These are phyloP conservation scores for Callaeas wilsoni DNA, from an alignment of 2,113 vertebrate genomes.

Conservation along the genomic window DNA sequence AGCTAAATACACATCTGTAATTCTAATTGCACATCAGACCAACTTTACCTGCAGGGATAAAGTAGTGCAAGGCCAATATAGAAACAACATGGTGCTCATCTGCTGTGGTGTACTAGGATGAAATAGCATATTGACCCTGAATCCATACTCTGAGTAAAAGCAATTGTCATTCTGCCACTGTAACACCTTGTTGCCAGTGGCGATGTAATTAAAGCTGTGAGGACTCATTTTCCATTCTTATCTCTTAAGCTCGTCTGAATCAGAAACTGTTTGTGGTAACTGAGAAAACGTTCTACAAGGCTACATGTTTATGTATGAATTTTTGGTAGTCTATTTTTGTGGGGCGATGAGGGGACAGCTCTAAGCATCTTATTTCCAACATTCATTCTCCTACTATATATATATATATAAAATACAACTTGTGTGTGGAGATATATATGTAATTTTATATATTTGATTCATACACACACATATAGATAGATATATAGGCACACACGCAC, in stretches of 20 bases:
- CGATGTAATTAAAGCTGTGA: conserved; percentile 89
- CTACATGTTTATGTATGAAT: conserved; percentile 86
- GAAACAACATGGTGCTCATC: conserved; percentile 71
- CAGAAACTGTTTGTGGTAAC: conserved; percentile 79
- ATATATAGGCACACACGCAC: neutral
- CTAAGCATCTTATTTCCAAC: conserved; percentile 57
- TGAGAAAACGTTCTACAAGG: conserved; percentile 73
- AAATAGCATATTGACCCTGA: conserved; percentile 80
- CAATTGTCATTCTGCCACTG: conserved; percentile 78
- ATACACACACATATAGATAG: neutral
- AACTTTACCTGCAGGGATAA: conserved; percentile 71
- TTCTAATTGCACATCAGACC: conserved; percentile 68
- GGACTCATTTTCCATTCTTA: conserved; percentile 85
- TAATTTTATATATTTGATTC: conserved; percentile 23
- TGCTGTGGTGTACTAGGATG: conserved; percentile 65
- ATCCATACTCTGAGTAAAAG: conserved; percentile 75
- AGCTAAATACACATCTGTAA: conserved; percentile 54
- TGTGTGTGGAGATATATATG: conserved; percentile 1
- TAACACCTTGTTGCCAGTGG: conserved; percentile 86
- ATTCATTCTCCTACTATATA: neutral
- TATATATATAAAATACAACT: neutral
- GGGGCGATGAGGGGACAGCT: conserved; percentile 39
- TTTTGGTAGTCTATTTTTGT: conserved; percentile 78
- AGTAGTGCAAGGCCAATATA: conserved; percentile 56
- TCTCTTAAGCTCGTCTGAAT: conserved; percentile 83